Base-by-base conservation (phyloP, 1,140 invertebrate genomes). In the Helicoverpa armigera region DNA sequence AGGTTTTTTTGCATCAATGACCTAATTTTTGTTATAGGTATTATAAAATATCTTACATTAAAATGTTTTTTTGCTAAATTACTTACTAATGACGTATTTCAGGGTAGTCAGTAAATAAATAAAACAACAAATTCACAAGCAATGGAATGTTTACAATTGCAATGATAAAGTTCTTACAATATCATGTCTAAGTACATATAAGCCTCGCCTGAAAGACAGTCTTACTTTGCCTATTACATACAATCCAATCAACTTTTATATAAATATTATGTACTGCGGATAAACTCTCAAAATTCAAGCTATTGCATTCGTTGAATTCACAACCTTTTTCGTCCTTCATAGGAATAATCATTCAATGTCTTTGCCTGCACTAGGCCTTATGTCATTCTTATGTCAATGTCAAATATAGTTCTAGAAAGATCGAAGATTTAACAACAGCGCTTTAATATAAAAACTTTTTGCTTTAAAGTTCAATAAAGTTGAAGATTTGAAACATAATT, bases 81-180 rank as follows among this genome's bases (percentile, higher is more conserved):
- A 23, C 23, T 23, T 23, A 23, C 23, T 23, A 23, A 23, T 23
- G 23, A 23, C 23, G 23, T 7, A 7, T 1, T 35, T 35, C 0
- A 4, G 29, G 23, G 10, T 58, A 18, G n/a, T 9, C 12, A 48
- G 48, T 51, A 51, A 3, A 31, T 9, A 90, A 92, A 90, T 91
- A 90, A 93, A 89, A 91, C 83, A 88, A 84, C 85, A 86, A 23
- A 81, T 72, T 90, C 87, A 94, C 90, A 94, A 94, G 92, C 92
- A 92, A 93, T 94, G 92, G 92, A 94, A 94, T 94, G 92, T 94
- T 92, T 93, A 94, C 88, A 91, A 87, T 91, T 93, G 91, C 90
- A 92, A 91, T 91, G 89, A 91, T 88, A 90, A 85, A 88, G 84
- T 89, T 84, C 87, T 92, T 89, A 91, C 87, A 91, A 87, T 89